These are phyloP conservation scores for Arenaria interpres DNA, from an alignment of 2,113 vertebrate genomes.

Conservation along the genomic window DNA sequence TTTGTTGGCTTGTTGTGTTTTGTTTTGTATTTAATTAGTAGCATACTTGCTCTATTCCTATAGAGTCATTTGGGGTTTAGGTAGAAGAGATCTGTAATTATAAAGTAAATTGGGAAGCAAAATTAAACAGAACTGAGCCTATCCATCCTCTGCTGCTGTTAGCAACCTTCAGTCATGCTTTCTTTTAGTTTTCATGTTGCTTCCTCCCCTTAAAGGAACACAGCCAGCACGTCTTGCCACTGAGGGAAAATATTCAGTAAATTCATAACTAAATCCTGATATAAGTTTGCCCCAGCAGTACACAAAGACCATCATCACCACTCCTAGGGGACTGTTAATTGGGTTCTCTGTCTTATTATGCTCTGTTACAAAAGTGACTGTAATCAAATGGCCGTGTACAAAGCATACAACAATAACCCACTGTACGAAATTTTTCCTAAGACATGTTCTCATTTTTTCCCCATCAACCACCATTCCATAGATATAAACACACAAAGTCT, in stretches of 20 bases:
- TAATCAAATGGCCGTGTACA: neutral
- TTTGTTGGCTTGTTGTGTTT: neutral
- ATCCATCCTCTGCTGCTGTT: neutral
- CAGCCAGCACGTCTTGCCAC: neutral
- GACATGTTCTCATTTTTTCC: neutral
- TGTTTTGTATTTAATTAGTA: neutral
- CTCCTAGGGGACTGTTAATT: neutral
- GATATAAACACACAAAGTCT: neutral
- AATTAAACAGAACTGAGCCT: constrained; percentile 14
- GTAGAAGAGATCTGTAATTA: neutral
- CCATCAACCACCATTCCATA: neutral
- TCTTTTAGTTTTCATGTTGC: neutral
- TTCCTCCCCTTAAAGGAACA: neutral
- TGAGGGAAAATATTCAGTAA: neutral
- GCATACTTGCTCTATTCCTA: neutral
- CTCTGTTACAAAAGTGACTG: neutral
- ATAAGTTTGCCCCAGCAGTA: neutral
- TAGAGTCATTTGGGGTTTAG: neutral
- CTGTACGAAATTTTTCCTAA: neutral
- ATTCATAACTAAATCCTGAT: neutral
- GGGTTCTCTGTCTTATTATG: neutral
- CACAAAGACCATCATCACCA: neutral
- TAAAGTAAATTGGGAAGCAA: constrained; percentile 7
- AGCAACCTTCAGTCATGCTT: neutral
- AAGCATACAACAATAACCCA: neutral